Base-by-base conservation (phyloP, 2,797 vertebrate genomes). In the Acropternis orthonyx region DNA sequence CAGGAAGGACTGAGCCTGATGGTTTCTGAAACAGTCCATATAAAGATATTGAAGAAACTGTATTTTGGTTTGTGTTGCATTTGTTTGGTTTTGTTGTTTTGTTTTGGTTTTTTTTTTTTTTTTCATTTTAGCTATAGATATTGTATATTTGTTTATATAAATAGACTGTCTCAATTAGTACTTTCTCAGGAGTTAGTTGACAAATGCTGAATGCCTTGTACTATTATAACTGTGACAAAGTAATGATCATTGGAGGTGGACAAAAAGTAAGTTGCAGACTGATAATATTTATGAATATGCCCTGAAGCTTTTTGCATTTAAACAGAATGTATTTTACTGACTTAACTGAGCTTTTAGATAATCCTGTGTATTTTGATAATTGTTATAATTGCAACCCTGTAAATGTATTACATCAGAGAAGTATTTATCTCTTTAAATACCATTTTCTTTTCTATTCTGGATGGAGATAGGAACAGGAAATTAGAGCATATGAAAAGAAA, bases 361-460 rank as follows among this genome's bases (percentile, higher is more conserved):
- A 90, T 78, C 74, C 44, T 55, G 9, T 78, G 37, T 92, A 51
- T 92, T 95, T 93, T 84, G 10, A 32, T 90, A 96, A 88, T 90
- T 95, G 58, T 85, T 85, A 48, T 68, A 94, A 84, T 69, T 72
- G 14, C 34, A 88, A 81, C 46, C 27, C 20, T 16, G 20, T 89
- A 85, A 83, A 92, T 15, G 3, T 63, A 81, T 58, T 88, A 46
- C 58, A 93, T 82, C 36, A 58, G 51, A 46, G 28, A 90, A 71
- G 14, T 44, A 58, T 23, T 91, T 78, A 68, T 66, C 62, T 95
- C 32, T 69, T 76, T 66, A 81, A 92, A 94, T 32, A n/a, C 15
- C 14, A 0, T 71, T 79, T 43, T 74, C 32, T 91, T 90, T 86
- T 72, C 54, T 88, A 90, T 86, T 95, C 73, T 93, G 66, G 30